Evolutionary conservation across 1,140 invertebrate species (phyloP).

Genomic region (Papilio aristodemus): DNA sequence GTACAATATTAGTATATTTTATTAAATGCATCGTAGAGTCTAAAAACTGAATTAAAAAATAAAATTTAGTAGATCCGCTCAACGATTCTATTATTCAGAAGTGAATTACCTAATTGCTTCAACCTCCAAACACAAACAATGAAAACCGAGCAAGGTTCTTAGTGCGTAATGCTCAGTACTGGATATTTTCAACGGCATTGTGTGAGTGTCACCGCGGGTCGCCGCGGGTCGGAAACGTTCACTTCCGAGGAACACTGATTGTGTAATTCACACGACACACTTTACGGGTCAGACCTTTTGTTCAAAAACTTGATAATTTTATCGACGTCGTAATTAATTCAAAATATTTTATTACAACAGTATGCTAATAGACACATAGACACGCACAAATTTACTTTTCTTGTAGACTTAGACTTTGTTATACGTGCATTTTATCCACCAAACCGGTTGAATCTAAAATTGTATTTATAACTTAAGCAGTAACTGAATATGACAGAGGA

Average conservation of each 20-base stretch:
- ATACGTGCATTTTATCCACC: too few species aligned
- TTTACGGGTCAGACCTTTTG: constrained; percentile 49
- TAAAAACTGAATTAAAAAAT: neutral
- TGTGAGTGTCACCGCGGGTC: constrained; percentile 50
- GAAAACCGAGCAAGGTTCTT: constrained; percentile 55
- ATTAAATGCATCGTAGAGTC: neutral
- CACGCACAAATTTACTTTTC: neutral
- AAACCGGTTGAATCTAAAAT: too few species aligned
- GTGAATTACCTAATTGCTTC: constrained; percentile 69
- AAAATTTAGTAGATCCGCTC: neutral
- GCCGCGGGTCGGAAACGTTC: constrained; percentile 57
- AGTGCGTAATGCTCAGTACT: constrained; percentile 52
- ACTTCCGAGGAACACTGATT: constrained; percentile 57
- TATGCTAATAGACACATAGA: neutral
- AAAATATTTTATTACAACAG: neutral
- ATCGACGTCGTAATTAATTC: neutral
- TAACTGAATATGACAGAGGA: too few species aligned
- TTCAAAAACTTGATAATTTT: constrained; percentile 28
- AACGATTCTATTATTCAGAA: constrained; percentile 39
- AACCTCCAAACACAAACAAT: constrained; percentile 63
- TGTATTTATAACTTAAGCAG: too few species aligned
- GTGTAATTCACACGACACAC: constrained; percentile 54
- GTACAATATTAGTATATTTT: too few species aligned
- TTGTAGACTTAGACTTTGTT: too few species aligned
- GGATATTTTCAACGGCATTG: constrained; percentile 60